These are phyloP conservation scores for Calyptommatus sinebrachiatus DNA, from an alignment of 2,113 vertebrate genomes.

Conservation along the genomic window DNA sequence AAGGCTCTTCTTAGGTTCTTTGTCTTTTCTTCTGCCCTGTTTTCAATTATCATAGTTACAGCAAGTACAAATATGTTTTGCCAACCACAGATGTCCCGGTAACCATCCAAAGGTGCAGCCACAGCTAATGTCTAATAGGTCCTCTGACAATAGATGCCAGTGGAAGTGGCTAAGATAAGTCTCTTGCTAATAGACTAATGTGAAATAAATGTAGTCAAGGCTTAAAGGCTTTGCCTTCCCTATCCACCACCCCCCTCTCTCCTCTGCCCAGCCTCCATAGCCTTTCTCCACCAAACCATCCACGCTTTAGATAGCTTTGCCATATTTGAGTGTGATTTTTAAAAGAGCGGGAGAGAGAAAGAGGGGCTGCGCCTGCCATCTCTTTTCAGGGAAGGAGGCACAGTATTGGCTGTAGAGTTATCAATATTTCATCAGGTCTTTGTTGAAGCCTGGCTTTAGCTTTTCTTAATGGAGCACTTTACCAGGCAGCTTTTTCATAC, in stretches of 20 bases:
- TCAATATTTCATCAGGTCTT: slow-evolving; percentile 73
- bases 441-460: slow-evolving; percentile 70
- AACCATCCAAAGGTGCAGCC: not conserved
- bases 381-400: slow-evolving; percentile 57
- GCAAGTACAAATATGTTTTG: not conserved
- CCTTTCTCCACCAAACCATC: slow-evolving; percentile 6
- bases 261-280: too few relatives aligned
- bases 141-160: not conserved
- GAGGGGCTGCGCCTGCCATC: slow-evolving; percentile 22
- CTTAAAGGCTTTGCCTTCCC: not conserved
- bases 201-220: not conserved
- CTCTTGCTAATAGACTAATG: slow-evolving; percentile 26
- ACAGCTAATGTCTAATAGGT: not conserved
- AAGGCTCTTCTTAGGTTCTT: not conserved
- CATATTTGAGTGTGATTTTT: slow-evolving; percentile 37
- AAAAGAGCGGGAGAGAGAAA: not conserved
- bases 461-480: slow-evolving; percentile 90
- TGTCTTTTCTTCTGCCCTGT: not conserved
- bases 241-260: not conserved
- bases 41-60: not conserved
- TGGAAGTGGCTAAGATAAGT: slow-evolving; percentile 2
- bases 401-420: slow-evolving; percentile 64
- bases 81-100: not conserved
- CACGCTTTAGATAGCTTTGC: slow-evolving; percentile 24
- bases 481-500: slow-evolving; percentile 81